Base-by-base conservation (phyloP, 2,888 invertebrate species). In the Antheraea yamamai region DNA sequence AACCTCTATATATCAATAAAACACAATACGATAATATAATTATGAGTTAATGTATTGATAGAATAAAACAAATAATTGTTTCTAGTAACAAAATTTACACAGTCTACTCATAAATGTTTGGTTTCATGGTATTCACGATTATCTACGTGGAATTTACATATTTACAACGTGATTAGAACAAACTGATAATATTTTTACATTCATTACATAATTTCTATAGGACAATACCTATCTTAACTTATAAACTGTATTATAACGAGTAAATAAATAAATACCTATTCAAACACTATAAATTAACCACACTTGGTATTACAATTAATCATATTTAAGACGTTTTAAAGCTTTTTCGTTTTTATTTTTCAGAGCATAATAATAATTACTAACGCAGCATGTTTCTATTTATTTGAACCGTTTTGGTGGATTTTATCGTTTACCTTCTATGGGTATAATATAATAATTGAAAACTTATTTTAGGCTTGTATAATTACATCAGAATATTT, bases 131-230 rank as follows among this genome's bases (percentile, higher is more conserved):
- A 93, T 92, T 90, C 90, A 91, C 88, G 86, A 92, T 88, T 91
- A 89, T 88, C 90, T 91, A 93, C 85, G 87, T 91, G 89, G 89
- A 92, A 93, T 94, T 93, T 95, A 94, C 94, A 95, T 95, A 95
- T 95, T 91, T 95, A 95, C 95, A 95, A 80, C 81, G 83, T 85
- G 87, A 89, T 84, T 91, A 91, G 91, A 86, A 86, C 84, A 90
- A 90, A 91, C 85, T 91, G 90, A 91, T 92, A 92, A 90, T 91
- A 89, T 88, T 87, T 88, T 89, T 84, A 82, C 80, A 82, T 86
- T 87, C 82, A 86, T 83, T 83, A 79, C 76, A 82, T 78, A 81
- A 77, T 77, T 51, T 39, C 74, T 76, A 76, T 51, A 66, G 51
- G 52, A 35, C 72, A 74, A 47, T 73, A 61, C 64, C 75, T 75